Conservation (phyloP, 2,797 vertebrate species). For the Phalanger gymnotis region DNA sequence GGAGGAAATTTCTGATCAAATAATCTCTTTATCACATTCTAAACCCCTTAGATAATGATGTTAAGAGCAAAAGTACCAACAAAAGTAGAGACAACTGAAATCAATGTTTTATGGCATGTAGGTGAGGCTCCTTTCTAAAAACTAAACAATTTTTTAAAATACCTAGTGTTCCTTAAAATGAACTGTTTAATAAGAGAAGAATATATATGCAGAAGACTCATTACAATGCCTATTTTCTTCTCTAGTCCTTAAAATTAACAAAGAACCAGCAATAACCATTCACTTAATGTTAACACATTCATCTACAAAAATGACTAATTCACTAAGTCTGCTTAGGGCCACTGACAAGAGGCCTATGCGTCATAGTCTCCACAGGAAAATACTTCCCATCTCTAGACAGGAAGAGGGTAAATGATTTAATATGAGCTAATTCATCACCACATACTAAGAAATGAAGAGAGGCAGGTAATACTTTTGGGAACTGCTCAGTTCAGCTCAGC, state of each 20-base stretch:
- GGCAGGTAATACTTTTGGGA: neutral
- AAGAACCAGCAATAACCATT: constrained; percentile 24
- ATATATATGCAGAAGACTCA: neutral
- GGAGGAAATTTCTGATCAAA: constrained; percentile 8
- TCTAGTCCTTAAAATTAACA: constrained; percentile 30
- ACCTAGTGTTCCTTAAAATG: neutral
- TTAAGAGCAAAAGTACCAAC: neutral
- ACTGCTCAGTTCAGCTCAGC: neutral
- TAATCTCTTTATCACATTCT: neutral
- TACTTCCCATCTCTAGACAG: neutral
- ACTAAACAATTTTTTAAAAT: constrained; percentile 7
- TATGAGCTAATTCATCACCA: neutral
- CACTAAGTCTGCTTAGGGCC: neutral
- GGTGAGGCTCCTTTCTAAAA: neutral
- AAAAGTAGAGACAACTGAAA: neutral
- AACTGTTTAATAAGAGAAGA: constrained; percentile 16
- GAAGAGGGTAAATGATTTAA: constrained; percentile 1
- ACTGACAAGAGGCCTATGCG: neutral
- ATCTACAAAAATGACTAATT: constrained; percentile 16
- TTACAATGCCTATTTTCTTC: constrained; percentile 18
- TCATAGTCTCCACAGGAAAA: constrained; percentile 7
- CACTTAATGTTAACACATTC: neutral
- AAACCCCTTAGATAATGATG: neutral
- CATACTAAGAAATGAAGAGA: neutral
- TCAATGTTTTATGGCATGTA: neutral